A percentile compares a stretch with the other conserved stretches of the same genome.
Conservation (phyloP, 2,797 vertebrate genomes). For the Crocidura indochinensis region DNA sequence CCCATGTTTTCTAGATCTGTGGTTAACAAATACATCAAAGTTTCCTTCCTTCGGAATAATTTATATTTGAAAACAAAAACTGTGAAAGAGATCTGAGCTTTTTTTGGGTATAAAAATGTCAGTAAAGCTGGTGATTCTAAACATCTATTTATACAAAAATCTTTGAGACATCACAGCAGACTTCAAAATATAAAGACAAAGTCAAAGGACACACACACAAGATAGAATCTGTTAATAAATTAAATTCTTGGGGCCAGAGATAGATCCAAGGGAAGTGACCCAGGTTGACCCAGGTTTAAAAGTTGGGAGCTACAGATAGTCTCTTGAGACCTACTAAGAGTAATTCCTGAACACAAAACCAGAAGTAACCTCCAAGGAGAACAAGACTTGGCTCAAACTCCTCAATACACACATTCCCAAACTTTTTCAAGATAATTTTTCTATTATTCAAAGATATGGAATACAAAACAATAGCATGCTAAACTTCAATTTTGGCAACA, state of each 20-base stretch:
- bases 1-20: not conserved
- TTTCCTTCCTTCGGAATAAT: constrained; percentile 45
- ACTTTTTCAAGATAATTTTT: constrained; percentile 69
- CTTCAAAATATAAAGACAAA: constrained; percentile 47
- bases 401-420: not conserved
- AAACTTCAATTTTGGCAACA: constrained; percentile 47
- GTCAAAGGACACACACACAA: constrained; percentile 32
- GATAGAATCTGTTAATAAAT: not conserved
- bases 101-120: constrained; percentile 49
- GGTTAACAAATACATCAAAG: not conserved
- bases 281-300: no score
- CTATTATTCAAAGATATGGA: constrained; percentile 71
- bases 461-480: constrained; percentile 62
- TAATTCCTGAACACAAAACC: no score
- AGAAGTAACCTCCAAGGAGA: no score
- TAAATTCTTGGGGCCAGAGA: no score
- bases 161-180: constrained; percentile 56
- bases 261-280: no score
- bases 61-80: constrained; percentile 61
- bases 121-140: constrained; percentile 37
- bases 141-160: constrained; percentile 63
- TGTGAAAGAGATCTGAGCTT: constrained; percentile 21
- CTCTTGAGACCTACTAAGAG: no score
- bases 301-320: no score
- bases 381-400: no score